phyloP scores from a whole-genome alignment of 2,113 vertebrate genomes.

The Prinia subflava region DNA sequence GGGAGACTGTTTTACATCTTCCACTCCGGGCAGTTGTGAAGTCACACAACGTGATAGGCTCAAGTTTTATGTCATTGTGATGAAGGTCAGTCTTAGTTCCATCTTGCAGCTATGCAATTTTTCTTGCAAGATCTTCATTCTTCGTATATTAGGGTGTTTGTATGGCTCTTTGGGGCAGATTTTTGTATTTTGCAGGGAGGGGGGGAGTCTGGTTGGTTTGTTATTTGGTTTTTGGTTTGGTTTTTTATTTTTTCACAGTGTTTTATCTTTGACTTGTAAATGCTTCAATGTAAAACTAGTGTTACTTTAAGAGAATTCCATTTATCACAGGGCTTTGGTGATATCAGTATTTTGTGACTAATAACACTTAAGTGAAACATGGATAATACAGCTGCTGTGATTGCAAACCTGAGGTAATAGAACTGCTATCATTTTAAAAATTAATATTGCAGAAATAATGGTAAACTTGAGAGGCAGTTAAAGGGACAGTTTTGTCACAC shows the following conservation, averaged over 20 bases:
- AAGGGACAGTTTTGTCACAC: not conserved
- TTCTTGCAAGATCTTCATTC: not conserved
- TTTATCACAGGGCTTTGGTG: not conserved
- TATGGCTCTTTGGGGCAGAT: not conserved
- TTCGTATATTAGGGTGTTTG: not conserved
- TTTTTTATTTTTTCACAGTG: not conserved
- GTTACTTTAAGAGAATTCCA: not conserved
- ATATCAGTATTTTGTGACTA: not conserved
- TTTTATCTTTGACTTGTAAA: conserved; percentile 8
- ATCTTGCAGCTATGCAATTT: not conserved
- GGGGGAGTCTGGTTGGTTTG: accelerated
- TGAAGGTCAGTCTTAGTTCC: not conserved
- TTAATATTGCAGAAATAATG: not conserved
- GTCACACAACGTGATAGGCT: not conserved
- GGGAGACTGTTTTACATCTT: not conserved
- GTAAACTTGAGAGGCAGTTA: not conserved
- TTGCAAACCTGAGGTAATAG: not conserved
- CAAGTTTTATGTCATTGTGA: not conserved
- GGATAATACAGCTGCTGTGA: not conserved
- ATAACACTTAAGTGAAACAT: not conserved
- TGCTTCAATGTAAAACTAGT: not conserved
- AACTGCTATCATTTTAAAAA: not conserved
- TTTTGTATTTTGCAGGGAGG: accelerated
- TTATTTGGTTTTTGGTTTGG: too few relatives aligned
- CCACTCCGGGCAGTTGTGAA: not conserved